Base-by-base conservation (phyloP, 2,113 vertebrate species). In the Erythrolamprus reginae region DNA sequence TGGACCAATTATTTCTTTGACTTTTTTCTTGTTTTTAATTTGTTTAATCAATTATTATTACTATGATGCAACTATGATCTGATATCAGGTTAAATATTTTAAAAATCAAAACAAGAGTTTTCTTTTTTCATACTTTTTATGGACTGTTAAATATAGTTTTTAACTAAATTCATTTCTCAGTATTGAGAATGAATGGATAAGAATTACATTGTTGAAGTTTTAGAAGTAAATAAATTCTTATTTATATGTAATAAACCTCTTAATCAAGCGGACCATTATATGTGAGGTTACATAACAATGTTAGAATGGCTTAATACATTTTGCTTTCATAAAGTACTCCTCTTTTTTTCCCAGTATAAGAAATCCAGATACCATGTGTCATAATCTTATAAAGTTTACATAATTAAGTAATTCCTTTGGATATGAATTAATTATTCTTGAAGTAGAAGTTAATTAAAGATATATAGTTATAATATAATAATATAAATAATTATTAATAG, bases 381-480 rank as follows among this genome's bases (percentile, higher is more conserved):
- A 83, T 89, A 87, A 87, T 51, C 12, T 53, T 28, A 83, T 52
- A 86, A 88, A 89, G 26, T 47, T 91, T 92, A 42, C 48, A 84
- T 24, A 3, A 45, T 92, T 90, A 87, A 58, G 58, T n/a, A 28
- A 45, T n/a, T 93, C 17, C 82, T 70, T 58, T 51, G 94, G 86
- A 86, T 61, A 33, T 13, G 89, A 50, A 89, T 61, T 50, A 92
- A 82, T 88, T 93, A 3, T 45, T 86, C 10, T 93, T 91, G 65
- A 93, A 87, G 3, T 89, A 77, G 88, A 91, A 94, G 1, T 19
- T 38, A 87, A 70, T n/a, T 85, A 48, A 85, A 93, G 5, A 47
- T 88, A 24, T n/a, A n/a, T n/a, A n/a, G n/a, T n/a, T n/a, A n/a
- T n/a, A n/a, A n/a, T n/a, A n/a, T n/a, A n/a, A n/a, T n/a, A 28